These are phyloP conservation scores for Creontiades dilutus DNA, from an alignment of 2,888 invertebrate genomes.

Conservation along the genomic window DNA sequence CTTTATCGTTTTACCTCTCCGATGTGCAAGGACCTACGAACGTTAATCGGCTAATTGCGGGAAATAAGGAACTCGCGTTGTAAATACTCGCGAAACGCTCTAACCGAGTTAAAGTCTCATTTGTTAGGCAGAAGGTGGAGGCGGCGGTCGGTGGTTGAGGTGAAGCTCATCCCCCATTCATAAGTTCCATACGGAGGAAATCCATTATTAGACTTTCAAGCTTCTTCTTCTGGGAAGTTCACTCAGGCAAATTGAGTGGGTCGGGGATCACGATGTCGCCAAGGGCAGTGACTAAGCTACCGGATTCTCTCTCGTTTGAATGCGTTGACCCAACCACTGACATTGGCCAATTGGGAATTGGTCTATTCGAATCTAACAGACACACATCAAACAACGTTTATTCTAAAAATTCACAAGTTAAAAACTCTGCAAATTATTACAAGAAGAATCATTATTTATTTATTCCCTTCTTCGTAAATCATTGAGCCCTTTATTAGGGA, in stretches of 20 bases:
- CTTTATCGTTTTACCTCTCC: no score
- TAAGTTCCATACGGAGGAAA: neutral
- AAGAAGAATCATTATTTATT: no score
- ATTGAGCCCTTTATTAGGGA: no score
- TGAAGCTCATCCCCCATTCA: constrained; percentile 7
- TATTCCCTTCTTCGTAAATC: no score
- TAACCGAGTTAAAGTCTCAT: constrained; percentile 28
- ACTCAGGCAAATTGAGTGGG: constrained; percentile 6
- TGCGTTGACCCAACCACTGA: no score
- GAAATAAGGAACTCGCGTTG: neutral
- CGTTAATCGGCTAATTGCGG: constrained; percentile 26
- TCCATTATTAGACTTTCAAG: constrained; percentile 27
- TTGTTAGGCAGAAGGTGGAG: neutral
- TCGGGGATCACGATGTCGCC: neutral
- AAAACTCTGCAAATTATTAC: no score
- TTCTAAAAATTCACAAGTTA: no score
- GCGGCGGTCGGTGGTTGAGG: neutral
- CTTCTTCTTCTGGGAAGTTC: constrained; percentile 18
- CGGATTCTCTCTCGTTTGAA: no score
- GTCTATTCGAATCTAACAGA: no score
- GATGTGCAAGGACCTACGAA: neutral
- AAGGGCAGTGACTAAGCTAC: neutral
- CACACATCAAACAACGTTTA: no score
- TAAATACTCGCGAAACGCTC: neutral
- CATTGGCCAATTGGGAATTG: no score